Base-by-base conservation (phyloP, 2,797 vertebrate genomes). In the Huso huso region DNA sequence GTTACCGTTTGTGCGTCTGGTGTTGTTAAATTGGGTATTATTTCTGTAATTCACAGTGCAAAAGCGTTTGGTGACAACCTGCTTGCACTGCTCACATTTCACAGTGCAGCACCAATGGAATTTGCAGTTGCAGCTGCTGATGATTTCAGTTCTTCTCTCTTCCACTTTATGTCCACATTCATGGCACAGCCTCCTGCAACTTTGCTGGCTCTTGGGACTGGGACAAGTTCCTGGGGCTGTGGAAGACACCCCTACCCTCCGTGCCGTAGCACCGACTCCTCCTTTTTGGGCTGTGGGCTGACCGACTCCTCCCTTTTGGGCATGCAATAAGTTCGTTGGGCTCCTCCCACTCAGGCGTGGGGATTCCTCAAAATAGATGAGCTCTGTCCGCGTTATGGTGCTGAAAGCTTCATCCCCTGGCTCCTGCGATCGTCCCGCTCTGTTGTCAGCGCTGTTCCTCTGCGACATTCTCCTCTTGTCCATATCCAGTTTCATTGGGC, bases 91-190 rank as follows among this genome's bases (percentile, higher is more conserved):
- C 23, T 96, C 93, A 57, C 97, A 99, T 69, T 90, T 87, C 70
- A 99, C 96, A 0, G 85, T 93, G 78, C 97, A 98, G 81, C 97
- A 99, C 97, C 97, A 99, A 74, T 94, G 93, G 82, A 99, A 99
- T 68, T 89, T 96, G 83, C 97, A 99, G 83, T 99, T 94, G 81
- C 97, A 99, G 84, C 94, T 97, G 80, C 84, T 88, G 69, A 88
- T 82, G 1, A 90, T 18, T 18, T 18, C 18, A 18, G 18, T 18
- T 18, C 18, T 18, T 66, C 76, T 87, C 81, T 96, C 93, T 70
- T 96, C 93, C 66, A 95, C 93, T 0, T 81, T 81, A 62, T 97
- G 87, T 1, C 94, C 94, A 1, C 97, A 99, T 15, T 98, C 94
- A 0, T 91, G 86, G 72, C 97, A 99, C n/a, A 98, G 72, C 66